Evolutionary conservation across 2,113 vertebrate genomes (phyloP).

Genomic region (Labeo rohita): DNA sequence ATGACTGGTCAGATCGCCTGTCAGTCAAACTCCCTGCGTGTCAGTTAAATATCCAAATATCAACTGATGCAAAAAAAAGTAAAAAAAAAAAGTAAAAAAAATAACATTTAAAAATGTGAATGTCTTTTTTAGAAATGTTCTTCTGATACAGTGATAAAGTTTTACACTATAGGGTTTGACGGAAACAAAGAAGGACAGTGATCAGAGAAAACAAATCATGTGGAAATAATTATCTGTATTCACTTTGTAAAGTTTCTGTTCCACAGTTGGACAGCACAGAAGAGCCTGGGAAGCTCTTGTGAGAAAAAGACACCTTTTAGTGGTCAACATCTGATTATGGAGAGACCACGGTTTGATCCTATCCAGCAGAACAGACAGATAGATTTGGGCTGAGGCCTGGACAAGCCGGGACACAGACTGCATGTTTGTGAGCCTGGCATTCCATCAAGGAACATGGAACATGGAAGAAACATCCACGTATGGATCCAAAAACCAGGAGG

Average conservation of each 20-base stretch:
- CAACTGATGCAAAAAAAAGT: too few relatives aligned
- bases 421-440: constrained; percentile 20
- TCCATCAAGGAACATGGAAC: constrained; percentile 32
- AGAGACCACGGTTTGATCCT: constrained; percentile 80
- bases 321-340: constrained; percentile 75
- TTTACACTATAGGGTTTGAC: not conserved
- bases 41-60: too few relatives aligned
- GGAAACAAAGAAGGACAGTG: not conserved
- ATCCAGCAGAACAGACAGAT: constrained; percentile 76
- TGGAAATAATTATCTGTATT: not conserved
- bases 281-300: not conserved
- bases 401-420: constrained; percentile 46
- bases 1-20: too few relatives aligned
- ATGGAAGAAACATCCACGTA: constrained; percentile 34
- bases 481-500: constrained; percentile 51
- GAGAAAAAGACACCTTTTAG: constrained; percentile 54
- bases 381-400: constrained; percentile 72
- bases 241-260: not conserved
- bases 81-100: too few relatives aligned
- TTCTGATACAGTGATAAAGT: not conserved
- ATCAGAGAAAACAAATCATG: not conserved
- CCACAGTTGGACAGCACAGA: not conserved
- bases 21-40: too few relatives aligned
- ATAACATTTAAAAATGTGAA: not conserved
- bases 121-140: not conserved